Conservation (phyloP, 2,888 invertebrate species). For the Watsonalla binaria region DNA sequence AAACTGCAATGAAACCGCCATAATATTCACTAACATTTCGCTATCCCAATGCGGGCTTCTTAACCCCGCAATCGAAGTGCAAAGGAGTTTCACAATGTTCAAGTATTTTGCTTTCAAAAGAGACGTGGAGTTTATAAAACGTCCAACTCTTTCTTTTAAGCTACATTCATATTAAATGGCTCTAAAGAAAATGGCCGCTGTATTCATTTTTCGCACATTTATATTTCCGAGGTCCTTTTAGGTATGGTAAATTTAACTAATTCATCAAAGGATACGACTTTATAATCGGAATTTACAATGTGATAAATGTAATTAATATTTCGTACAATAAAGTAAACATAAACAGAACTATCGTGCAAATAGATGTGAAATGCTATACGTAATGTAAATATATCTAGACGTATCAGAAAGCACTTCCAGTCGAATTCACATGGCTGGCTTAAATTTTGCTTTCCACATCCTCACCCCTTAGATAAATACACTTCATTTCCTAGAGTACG, state of each 20-base stretch:
- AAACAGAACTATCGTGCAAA: background rate
- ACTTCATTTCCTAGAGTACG: slow-evolving; percentile 14
- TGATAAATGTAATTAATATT: background rate
- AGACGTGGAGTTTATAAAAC: slow-evolving; percentile 25
- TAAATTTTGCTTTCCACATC: slow-evolving; percentile 18
- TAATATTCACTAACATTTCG: background rate
- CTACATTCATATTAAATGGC: slow-evolving; percentile 21
- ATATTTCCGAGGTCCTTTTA: background rate
- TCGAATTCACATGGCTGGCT: slow-evolving; percentile 23
- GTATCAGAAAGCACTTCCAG: slow-evolving; percentile 24
- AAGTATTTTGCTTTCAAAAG: slow-evolving; percentile 12
- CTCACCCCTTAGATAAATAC: slow-evolving; percentile 29
- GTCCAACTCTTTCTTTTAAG: slow-evolving; percentile 22
- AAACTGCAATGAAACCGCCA: too few relatives aligned
- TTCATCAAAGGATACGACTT: background rate
- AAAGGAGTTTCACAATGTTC: slow-evolving; percentile 17
- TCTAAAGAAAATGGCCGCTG: slow-evolving; percentile 15
- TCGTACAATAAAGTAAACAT: too few relatives aligned
- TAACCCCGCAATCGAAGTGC: slow-evolving; percentile 12
- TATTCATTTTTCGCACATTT: background rate
- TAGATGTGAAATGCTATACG: background rate
- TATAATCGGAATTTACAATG: background rate
- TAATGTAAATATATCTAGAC: slow-evolving; percentile 9
- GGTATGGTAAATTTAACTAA: background rate
- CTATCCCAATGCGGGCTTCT: slow-evolving; percentile 6